A percentile compares a stretch with the other conserved stretches of the same genome.
phyloP scores from a whole-genome alignment of 2,113 vertebrate genomes.

The Abramis brama region DNA sequence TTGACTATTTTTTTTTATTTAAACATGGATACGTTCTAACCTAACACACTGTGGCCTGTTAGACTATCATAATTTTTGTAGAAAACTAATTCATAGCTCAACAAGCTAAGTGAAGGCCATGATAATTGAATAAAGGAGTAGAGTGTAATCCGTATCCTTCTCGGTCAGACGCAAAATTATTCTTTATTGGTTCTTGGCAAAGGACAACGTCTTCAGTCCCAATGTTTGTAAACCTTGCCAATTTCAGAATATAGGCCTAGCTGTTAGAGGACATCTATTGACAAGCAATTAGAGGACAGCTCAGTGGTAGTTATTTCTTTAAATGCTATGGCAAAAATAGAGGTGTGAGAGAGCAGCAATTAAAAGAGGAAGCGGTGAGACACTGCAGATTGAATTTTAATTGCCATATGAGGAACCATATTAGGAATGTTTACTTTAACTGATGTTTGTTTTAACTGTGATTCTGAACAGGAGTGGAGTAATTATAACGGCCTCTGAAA shows the following conservation, averaged over 20 bases:
- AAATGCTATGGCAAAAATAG: constrained; percentile 52
- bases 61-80: not conserved
- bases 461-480: constrained; percentile 56
- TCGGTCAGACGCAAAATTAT: not conserved
- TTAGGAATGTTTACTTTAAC: constrained; percentile 71
- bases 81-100: not conserved
- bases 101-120: not conserved
- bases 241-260: constrained; percentile 65
- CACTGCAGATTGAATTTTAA: constrained; percentile 69
- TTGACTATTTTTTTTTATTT: no score
- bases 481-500: constrained; percentile 61
- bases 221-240: constrained; percentile 52
- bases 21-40: not conserved
- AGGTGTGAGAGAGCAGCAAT: constrained; percentile 65
- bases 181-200: not conserved
- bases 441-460: constrained; percentile 65
- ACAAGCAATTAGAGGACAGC: constrained; percentile 76
- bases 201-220: not conserved
- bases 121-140: not conserved
- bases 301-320: constrained; percentile 73
- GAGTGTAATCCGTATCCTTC: not conserved
- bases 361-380: constrained; percentile 64
- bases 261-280: not conserved
- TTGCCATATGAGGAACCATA: constrained; percentile 65
- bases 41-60: not conserved